phyloP scores from a whole-genome alignment of 2,113 vertebrate species.

The Vulpes ferrilata region DNA sequence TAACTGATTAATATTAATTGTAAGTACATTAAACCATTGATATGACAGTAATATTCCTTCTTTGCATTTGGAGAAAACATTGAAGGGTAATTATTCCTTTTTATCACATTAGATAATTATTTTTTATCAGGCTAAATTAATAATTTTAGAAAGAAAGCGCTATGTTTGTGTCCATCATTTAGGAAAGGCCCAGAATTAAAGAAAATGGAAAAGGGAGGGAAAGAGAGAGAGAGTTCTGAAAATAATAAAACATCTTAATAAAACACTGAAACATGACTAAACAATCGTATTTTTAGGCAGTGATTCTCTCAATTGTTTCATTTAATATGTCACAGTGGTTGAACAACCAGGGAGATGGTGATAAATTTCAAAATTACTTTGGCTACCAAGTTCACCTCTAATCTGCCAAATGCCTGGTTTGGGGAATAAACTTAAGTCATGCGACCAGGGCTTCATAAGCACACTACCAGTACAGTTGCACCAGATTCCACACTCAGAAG shows the following conservation, averaged over 20 bases:
- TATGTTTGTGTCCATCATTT: neutral
- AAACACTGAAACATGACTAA: neutral
- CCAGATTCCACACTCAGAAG: neutral
- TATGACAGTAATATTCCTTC: neutral
- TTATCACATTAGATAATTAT: neutral
- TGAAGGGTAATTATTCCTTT: neutral
- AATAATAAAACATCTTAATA: neutral
- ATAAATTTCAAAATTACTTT: neutral
- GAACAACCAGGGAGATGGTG: neutral
- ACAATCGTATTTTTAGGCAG: neutral
- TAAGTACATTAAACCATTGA: neutral
- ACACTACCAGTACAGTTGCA: too few relatives aligned
- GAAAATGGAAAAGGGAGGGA: neutral
- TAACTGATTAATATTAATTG: neutral
- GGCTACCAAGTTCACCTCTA: neutral
- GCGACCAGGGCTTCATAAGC: neutral
- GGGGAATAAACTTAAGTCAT: neutral
- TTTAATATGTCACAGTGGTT: neutral
- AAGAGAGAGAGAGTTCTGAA: neutral
- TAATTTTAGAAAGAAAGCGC: conserved; percentile 12
- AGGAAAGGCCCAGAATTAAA: neutral
- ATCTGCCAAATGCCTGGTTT: neutral
- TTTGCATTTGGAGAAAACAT: neutral
- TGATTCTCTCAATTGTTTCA: neutral
- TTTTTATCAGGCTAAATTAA: neutral